Conservation (phyloP, 1,140 invertebrate genomes). For the Venturia canescens region DNA sequence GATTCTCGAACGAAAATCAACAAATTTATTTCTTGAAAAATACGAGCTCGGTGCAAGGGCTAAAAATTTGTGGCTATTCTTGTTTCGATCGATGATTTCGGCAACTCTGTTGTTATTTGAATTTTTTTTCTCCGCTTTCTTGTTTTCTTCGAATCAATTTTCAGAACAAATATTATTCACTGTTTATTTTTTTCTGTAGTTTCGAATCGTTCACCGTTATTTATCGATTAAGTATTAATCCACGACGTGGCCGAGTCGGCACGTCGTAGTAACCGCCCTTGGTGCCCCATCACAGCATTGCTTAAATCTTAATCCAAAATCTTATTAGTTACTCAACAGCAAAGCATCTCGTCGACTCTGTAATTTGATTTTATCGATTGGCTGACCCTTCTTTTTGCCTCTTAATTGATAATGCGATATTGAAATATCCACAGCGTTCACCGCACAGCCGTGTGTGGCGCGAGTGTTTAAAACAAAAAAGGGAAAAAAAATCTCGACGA, state of each 20-base stretch:
- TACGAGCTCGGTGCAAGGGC: no score
- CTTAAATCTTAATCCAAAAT: conserved; percentile 38
- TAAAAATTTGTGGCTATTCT: no score
- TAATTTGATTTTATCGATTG: conserved; percentile 38
- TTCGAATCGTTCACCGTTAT: not conserved
- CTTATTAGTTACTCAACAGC: not conserved
- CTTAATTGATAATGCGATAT: conserved; percentile 37
- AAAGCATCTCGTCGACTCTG: conserved; percentile 12
- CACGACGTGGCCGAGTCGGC: conserved; percentile 27
- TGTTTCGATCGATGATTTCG: no score
- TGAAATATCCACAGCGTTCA: conserved; percentile 10
- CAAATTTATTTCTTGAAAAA: no score
- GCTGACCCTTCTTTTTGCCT: not conserved
- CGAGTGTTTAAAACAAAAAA: conserved; percentile 7
- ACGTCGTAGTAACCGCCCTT: conserved; percentile 23
- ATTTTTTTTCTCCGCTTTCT: not conserved
- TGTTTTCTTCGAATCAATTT: not conserved
- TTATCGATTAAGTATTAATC: conserved; percentile 25
- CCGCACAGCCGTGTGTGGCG: no score
- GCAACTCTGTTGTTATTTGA: no score
- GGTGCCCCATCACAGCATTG: conserved; percentile 3
- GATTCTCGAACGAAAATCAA: no score
- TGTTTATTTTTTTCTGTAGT: conserved; percentile 5
- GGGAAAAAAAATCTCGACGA: conserved; percentile 1
- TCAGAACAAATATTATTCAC: not conserved